These are phyloP conservation scores for Drosophila tani DNA, from an alignment of 1,140 invertebrate genomes.

Conservation along the genomic window DNA sequence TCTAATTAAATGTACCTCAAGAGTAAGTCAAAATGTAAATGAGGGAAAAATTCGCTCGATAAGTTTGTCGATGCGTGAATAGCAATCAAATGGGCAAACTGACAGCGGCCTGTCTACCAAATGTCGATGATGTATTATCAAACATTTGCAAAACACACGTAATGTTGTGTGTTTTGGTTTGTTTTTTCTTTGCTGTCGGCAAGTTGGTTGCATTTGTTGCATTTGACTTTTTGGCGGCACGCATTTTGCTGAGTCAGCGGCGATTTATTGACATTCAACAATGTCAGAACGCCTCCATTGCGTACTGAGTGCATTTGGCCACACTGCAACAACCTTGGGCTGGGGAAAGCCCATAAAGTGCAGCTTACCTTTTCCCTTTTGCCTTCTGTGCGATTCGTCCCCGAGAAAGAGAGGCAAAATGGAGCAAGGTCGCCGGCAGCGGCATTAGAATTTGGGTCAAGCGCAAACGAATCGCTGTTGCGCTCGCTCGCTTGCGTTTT, in stretches of 20 bases:
- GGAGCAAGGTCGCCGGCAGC: conserved; percentile 63
- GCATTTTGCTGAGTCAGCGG: conserved; percentile 23
- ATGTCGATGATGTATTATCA: conserved; percentile 36
- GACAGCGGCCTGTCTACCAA: conserved; percentile 28
- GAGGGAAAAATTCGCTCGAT: conserved; percentile 28
- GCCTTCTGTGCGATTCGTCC: conserved; percentile 22
- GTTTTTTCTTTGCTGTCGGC: background rate
- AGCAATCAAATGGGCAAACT: conserved; percentile 51
- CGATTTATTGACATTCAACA: conserved; percentile 68
- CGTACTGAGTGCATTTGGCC: background rate
- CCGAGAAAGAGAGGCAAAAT: conserved; percentile 51
- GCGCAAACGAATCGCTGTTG: conserved; percentile 45
- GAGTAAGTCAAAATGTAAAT: conserved; percentile 32
- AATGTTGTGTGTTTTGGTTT: conserved; percentile 1
- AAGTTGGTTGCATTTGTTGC: conserved; percentile 23
- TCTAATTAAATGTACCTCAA: background rate
- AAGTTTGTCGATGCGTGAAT: conserved; percentile 48
- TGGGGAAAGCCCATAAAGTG: conserved; percentile 55
- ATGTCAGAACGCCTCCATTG: conserved; percentile 50
- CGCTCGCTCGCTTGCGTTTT: conserved; percentile 65
- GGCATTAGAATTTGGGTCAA: conserved; percentile 78
- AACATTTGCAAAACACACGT: conserved; percentile 20
- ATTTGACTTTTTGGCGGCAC: conserved; percentile 15
- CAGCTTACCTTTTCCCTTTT: conserved; percentile 46
- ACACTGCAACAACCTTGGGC: conserved; percentile 29